phyloP scores from a whole-genome alignment of 92 coral and sea anemone genomes.

The Metridium senile region DNA sequence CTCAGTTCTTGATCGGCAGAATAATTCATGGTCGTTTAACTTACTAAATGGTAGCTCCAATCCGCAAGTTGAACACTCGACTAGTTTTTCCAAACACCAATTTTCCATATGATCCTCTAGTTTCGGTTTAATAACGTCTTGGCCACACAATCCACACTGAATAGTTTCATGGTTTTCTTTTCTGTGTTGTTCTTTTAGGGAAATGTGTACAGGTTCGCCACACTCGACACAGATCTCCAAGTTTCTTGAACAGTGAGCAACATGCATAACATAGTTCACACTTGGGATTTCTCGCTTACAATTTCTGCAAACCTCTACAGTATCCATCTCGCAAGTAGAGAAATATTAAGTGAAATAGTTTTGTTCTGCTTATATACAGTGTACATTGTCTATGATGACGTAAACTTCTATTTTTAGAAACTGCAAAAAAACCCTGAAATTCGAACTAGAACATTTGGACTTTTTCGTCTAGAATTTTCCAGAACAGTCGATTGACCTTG shows the following conservation, averaged over 20 bases:
- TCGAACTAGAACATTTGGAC: background rate
- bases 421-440: no score
- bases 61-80: constrained; percentile 69
- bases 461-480: background rate
- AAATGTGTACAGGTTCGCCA: constrained; percentile 65
- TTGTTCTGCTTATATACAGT: constrained; percentile 10
- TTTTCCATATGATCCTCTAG: constrained; percentile 45
- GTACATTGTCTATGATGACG: constrained; percentile 3
- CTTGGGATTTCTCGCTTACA: constrained; percentile 75
- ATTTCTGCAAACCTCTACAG: constrained; percentile 33
- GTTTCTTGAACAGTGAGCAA: constrained; percentile 76
- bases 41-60: constrained; percentile 57
- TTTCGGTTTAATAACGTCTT: constrained; percentile 28
- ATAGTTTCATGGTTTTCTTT: constrained; percentile 68
- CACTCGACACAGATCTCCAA: constrained; percentile 67
- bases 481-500: constrained; percentile 1
- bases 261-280: constrained; percentile 85
- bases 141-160: constrained; percentile 53
- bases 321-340: constrained; percentile 2
- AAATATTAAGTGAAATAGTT: background rate
- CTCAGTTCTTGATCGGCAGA: constrained; percentile 91
- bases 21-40: constrained; percentile 70
- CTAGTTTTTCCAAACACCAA: constrained; percentile 48
- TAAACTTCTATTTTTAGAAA: constrained; percentile 11
- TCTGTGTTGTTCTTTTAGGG: constrained; percentile 71